Conservation (phyloP, 2,797 vertebrate genomes). For the Micromesistius poutassou region DNA sequence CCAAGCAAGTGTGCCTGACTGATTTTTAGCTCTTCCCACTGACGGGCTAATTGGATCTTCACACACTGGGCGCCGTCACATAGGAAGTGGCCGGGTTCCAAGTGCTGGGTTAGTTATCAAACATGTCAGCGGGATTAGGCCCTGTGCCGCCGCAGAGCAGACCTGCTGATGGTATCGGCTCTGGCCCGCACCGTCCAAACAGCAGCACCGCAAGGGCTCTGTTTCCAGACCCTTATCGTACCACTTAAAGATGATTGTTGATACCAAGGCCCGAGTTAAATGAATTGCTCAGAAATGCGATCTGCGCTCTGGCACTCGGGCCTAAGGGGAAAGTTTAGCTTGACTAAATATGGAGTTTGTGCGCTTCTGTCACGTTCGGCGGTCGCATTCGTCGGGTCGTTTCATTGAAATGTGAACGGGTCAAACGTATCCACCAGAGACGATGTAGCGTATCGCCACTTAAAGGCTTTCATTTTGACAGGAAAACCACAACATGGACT, state of each 20-base stretch:
- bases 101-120: conserved; percentile 74
- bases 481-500: neutral
- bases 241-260: conserved; percentile 9
- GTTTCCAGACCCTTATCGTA: conserved; percentile 8
- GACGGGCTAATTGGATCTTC: conserved; percentile 95
- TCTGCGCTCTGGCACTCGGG: neutral
- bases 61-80: conserved; percentile 73
- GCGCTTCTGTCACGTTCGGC: neutral
- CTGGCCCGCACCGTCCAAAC: neutral
- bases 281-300: neutral
- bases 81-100: conserved; percentile 74
- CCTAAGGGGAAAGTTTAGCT: neutral
- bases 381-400: conserved; percentile 1
- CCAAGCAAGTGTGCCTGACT: conserved; percentile 78
- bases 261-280: neutral
- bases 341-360: neutral
- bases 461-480: neutral
- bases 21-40: conserved; percentile 68
- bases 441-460: neutral
- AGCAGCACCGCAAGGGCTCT: conserved; percentile 17
- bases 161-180: conserved; percentile 57
- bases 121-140: conserved; percentile 79
- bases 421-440: conserved; percentile 5
- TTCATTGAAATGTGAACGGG: neutral
- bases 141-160: conserved; percentile 50